These are phyloP conservation scores for Drosophila orosa DNA, from an alignment of 1,140 invertebrate genomes.

Conservation along the genomic window DNA sequence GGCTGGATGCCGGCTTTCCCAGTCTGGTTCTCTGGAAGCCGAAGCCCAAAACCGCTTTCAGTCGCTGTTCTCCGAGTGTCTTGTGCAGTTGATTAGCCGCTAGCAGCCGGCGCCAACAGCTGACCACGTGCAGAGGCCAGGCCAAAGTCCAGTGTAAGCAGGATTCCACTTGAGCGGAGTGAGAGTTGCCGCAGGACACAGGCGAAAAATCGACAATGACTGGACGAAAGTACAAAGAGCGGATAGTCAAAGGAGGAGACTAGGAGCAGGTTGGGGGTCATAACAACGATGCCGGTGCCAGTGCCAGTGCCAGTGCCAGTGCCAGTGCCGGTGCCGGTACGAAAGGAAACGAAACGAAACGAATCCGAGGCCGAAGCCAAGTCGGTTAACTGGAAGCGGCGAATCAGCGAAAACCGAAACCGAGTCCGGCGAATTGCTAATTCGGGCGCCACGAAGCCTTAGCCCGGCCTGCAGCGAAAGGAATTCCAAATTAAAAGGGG, in stretches of 20 bases:
- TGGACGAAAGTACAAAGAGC: not conserved
- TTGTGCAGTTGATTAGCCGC: slow-evolving; percentile 34
- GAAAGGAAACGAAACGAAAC: slow-evolving; percentile 42
- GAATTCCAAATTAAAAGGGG: not conserved
- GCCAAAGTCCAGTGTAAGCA: slow-evolving; percentile 12
- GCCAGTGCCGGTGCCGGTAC: slow-evolving; percentile 37
- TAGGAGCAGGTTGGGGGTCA: not conserved
- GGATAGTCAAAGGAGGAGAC: not conserved
- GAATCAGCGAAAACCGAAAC: slow-evolving; percentile 32
- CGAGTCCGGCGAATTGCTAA: slow-evolving; percentile 25
- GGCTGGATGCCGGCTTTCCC: slow-evolving; percentile 44
- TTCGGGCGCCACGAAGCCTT: slow-evolving; percentile 38
- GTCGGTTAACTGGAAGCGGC: slow-evolving; percentile 55
- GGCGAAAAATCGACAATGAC: slow-evolving; percentile 28
- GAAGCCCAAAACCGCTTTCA: slow-evolving; percentile 10
- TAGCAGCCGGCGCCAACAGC: slow-evolving; percentile 27
- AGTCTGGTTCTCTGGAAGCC: slow-evolving; percentile 1
- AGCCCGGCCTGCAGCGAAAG: slow-evolving; percentile 21
- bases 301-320: slow-evolving; percentile 23
- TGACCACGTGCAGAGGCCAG: slow-evolving; percentile 24
- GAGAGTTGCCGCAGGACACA: not conserved
- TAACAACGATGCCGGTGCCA: slow-evolving; percentile 1
- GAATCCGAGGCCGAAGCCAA: slow-evolving; percentile 21
- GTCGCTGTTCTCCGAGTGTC: slow-evolving; percentile 31
- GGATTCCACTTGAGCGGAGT: not conserved